Base-by-base conservation (phyloP, 2,113 vertebrate species). In the Platycercus adscitus region DNA sequence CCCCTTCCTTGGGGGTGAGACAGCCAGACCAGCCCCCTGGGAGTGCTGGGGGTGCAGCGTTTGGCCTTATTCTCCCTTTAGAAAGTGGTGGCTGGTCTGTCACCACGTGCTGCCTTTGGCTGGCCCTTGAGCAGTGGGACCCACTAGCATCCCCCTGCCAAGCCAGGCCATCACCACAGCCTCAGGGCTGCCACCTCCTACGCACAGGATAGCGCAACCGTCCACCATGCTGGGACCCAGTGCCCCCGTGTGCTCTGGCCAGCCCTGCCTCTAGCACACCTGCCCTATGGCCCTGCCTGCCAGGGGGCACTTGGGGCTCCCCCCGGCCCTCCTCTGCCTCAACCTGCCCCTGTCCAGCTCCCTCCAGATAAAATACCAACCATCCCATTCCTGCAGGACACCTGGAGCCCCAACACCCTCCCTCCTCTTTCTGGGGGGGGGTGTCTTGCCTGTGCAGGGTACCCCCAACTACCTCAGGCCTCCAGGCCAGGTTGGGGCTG, bases 381-480 rank as follows among this genome's bases (percentile, higher is more conserved):
- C 44, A 16, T 55, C 86, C 81, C 2, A 4, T 83, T 91, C 72
- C 95, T 52, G 37, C 61, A 61, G 94, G 81, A 81, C 83, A 56
- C 10, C 0, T 58, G 73, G 92, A 80, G 80, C 77, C 82, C 86
- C 37, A 12, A 33, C 17, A 20, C n/a, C 46, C 77, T 69, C 81
- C 43, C 44, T 5, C 2, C 39, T 55, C 65, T 71, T 86, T 8
- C 20, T 1, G 6, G 43, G 6, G 28, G 33, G 47, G 43, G 65
- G 58, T 71, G 21, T 84, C 61, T 84, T 0, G 19, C 89, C 72
- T 91, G 94, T 64, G 1, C 18, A 49, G 92, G 94, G 92, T 91
- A 63, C 78, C 86, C 96, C 97, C 92, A 96, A 95, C 98, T 98
- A 98, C 98, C 98, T 98, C 98, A 97, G 97, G 98, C 96, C 95